Base-by-base conservation (phyloP, 92 coral and sea anemone species). In the Galaxea fascicularis region DNA sequence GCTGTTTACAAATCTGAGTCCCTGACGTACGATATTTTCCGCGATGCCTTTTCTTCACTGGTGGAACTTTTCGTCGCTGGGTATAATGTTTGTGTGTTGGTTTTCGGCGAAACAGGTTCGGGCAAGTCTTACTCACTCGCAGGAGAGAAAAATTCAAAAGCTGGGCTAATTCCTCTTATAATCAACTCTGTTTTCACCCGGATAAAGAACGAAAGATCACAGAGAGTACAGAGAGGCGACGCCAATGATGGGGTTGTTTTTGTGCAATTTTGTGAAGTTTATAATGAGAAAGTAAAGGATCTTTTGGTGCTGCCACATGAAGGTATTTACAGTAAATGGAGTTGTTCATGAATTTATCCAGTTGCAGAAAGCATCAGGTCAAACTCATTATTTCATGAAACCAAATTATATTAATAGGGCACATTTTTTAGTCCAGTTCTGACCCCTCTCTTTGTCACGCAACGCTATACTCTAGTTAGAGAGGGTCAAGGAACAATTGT, bases 71-170 rank as follows among this genome's bases (percentile, higher is more conserved):
- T 94, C 60, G 46, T 89, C 27, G 86, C 95, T 25, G 98, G 98
- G 4, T 94, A 94, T 85, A 94, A 94, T 64, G 95, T 90, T 18
- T 91, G 98, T 65, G 85, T 90, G 56, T 70, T 92, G 4, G 93
- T 87, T 39, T 85, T 92, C 54, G 95, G 98, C 0, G 95, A 92
- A 74, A 92, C 95, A 10, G 95, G 92, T 4, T 92, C 98, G 1
- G 98, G 98, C 17, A 94, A 92, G 84, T 92, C 98, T 54, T 87
- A 84, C 85, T 89, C 93, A 24, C 67, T 94, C 85, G 95, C 95
- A 14, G 98, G 95, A 14, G 98, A 94, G 86, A 94, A 92, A 65
- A 87, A 84, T 4, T 79, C 94, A 10, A 94, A 94, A 82, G 95
- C 98, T 20, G 98, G 95, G 11, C 49, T 94, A 28, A 80, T 92